Evolutionary conservation across 2,888 invertebrate species (phyloP).

Genomic region (Drosophila melanosoma): DNA sequence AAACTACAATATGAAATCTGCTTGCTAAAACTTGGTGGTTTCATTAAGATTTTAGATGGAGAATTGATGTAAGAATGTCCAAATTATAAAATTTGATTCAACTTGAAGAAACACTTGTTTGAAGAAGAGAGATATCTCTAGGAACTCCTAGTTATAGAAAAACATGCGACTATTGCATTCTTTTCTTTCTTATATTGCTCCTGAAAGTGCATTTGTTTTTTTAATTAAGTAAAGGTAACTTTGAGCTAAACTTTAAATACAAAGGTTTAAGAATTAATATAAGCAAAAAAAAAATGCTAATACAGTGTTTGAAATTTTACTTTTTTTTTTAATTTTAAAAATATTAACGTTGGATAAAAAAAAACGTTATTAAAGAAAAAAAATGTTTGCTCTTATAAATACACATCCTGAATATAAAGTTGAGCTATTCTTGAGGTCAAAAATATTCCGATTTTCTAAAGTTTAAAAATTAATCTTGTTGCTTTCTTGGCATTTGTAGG

Average conservation of each 20-base stretch:
- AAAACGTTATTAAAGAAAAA: background rate
- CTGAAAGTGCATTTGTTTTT: background rate
- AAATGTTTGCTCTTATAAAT: background rate
- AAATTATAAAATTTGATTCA: background rate
- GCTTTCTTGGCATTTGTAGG: background rate
- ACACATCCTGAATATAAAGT: no score
- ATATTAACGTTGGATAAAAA: background rate
- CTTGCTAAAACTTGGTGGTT: background rate
- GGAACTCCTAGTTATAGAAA: background rate
- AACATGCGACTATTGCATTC: background rate
- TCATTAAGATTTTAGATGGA: background rate
- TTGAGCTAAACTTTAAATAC: background rate
- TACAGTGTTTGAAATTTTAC: no score
- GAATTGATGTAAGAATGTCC: background rate
- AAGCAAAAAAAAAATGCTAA: no score
- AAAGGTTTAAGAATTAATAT: background rate
- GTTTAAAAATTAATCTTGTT: background rate
- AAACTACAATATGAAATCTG: background rate
- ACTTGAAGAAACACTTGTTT: background rate
- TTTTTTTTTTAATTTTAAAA: background rate
- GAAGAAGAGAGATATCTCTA: background rate
- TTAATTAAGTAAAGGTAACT: background rate
- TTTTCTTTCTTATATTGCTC: background rate
- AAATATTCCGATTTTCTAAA: background rate
- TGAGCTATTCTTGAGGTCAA: background rate